Base-by-base conservation (phyloP, 2,113 vertebrate species). In the Columba livia region DNA sequence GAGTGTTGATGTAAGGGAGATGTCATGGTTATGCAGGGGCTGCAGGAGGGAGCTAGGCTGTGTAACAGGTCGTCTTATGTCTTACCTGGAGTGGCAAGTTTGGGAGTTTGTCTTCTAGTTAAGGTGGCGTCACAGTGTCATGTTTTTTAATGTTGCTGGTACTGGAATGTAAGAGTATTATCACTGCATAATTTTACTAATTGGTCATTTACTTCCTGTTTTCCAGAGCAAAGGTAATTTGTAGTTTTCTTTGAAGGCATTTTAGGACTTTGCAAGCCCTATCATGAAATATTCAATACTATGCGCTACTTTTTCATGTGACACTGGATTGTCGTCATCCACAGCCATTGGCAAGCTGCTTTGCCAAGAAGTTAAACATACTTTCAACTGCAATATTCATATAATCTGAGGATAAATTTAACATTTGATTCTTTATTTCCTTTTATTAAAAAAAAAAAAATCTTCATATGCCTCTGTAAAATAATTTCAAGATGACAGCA, bases 31-130 rank as follows among this genome's bases (percentile, higher is more conserved):
- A 17, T 66, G 25, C 18, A 47, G 56, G 2, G 36, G 19, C 29
- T 86, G 19, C 60, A n/a, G n/a, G 19, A 90, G 28, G 26, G n/a
- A 84, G 11, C 9, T 78, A 34, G 47, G 12, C 15, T 80, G 3
- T 36, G 5, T 64, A 53, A n/a, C 0, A 2, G 11, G 8, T 58
- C 20, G 3, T 71, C 10, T 62, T 51, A 26, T 24, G 16, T 26
- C 9, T 80, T 44, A 9, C 24, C 11, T 66, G 31, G 11, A 14
- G 21, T 57, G 60, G 10, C 18, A 75, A 79, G 31, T 48, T 21
- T 81, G 29, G 47, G 51, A 84, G 17, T 34, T 62, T 74, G 9
- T 36, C 56, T 74, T 93, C 36, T 66, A 20, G 17, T 25, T 40
- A 62, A 50, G 34, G 10, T 58, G 48, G 32, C 29, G 66, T 62